phyloP scores from a whole-genome alignment of 1,140 invertebrate genomes.

The Papilio xuthus region DNA sequence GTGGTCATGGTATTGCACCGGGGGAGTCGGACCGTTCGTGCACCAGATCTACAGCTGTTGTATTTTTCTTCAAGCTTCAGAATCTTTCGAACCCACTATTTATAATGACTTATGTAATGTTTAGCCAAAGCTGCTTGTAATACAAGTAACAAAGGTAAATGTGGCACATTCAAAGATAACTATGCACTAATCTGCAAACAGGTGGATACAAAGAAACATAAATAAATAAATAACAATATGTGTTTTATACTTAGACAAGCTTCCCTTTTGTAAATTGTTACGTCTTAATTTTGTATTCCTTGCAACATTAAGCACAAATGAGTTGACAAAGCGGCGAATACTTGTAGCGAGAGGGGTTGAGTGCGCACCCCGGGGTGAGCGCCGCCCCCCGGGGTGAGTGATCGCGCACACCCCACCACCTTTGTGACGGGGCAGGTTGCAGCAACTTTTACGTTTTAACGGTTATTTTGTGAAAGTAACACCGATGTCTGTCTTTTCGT shows the following conservation, averaged over 20 bases:
- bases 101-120: no score
- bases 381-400: neutral
- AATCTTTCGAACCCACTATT: no score
- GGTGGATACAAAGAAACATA: neutral
- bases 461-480: neutral
- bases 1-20: no score
- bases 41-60: no score
- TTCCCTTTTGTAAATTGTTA: constrained; percentile 11
- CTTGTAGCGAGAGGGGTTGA: neutral
- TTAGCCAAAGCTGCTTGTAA: no score
- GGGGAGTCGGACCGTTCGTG: no score
- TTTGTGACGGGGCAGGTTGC: neutral
- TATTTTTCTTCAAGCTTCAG: no score
- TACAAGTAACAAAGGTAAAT: no score
- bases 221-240: neutral
- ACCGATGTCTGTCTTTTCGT: neutral
- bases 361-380: neutral
- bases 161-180: no score
- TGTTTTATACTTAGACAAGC: constrained; percentile 1
- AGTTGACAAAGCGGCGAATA: constrained; percentile 6
- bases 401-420: neutral
- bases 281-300: constrained; percentile 11
- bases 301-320: constrained; percentile 7
- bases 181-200: no score
- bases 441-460: constrained; percentile 11